phyloP scores from a whole-genome alignment of 2,888 invertebrate species.

The Polietes domitor region DNA sequence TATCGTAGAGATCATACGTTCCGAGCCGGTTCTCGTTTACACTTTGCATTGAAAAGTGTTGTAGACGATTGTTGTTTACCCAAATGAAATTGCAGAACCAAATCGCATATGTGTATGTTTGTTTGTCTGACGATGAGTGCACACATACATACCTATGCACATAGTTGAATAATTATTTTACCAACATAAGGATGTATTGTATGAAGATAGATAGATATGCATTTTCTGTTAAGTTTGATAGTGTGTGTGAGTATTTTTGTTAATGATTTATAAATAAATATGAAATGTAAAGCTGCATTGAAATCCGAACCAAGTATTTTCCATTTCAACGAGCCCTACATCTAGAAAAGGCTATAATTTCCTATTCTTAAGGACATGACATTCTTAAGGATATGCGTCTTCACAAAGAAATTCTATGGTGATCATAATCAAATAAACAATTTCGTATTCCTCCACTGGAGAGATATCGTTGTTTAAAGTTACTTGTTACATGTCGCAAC shows the following conservation, averaged over 20 bases:
- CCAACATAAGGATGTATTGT: neutral
- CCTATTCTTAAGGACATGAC: too few species aligned
- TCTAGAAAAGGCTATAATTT: too few species aligned
- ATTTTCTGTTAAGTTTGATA: conserved; percentile 20
- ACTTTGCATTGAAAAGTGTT: conserved; percentile 69
- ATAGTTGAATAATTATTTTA: neutral
- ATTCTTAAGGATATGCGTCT: too few species aligned
- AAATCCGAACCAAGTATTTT: neutral
- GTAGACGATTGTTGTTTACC: conserved; percentile 7
- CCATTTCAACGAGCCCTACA: too few species aligned
- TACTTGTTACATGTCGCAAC: too few species aligned
- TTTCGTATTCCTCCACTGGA: too few species aligned
- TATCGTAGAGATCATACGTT: conserved; percentile 71
- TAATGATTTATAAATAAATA: conserved; percentile 15
- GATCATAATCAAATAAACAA: too few species aligned
- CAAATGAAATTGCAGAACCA: conserved; percentile 40
- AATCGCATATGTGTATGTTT: neutral
- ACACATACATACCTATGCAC: too few species aligned
- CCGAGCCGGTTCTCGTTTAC: conserved; percentile 73
- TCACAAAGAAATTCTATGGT: too few species aligned
- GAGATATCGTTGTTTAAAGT: too few species aligned
- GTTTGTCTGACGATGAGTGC: too few species aligned
- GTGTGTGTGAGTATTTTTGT: conserved; percentile 23
- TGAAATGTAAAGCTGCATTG: neutral
- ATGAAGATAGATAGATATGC: neutral